Conservation (phyloP, 2,113 vertebrate genomes). For the Hippocampus mohnikei region DNA sequence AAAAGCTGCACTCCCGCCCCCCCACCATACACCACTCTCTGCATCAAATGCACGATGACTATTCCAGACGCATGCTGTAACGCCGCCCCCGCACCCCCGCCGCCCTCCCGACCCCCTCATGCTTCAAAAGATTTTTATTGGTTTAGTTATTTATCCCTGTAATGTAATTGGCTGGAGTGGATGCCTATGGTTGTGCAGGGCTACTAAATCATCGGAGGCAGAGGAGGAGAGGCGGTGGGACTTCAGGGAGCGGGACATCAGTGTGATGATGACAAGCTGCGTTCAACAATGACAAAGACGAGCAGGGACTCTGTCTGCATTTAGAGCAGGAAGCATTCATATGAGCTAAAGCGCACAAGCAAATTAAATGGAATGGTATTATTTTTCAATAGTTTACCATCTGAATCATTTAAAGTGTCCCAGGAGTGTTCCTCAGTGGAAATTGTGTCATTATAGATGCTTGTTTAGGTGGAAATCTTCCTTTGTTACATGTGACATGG, state of each 20-base stretch:
- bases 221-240: constrained; percentile 2
- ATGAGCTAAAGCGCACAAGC: neutral
- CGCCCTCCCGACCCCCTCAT: too few relatives aligned
- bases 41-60: constrained; percentile 61
- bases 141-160: constrained; percentile 70
- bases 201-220: constrained; percentile 57
- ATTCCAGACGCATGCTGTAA: constrained; percentile 54
- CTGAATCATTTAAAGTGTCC: too few relatives aligned
- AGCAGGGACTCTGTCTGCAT: constrained; percentile 39
- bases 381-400: neutral
- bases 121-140: constrained; percentile 63
- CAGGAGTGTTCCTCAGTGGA: neutral
- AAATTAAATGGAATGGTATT: neutral
- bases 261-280: constrained; percentile 67
- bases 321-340: constrained; percentile 22
- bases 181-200: constrained; percentile 47
- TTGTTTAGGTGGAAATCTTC: neutral
- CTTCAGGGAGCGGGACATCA: neutral
- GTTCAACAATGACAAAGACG: constrained; percentile 55
- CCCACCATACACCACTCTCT: constrained; percentile 8
- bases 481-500: neutral
- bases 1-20: constrained; percentile 44
- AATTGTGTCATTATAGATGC: neutral
- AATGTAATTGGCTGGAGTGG: constrained; percentile 69
- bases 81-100: neutral